These are phyloP conservation scores for Muraenolepis orangiensis DNA, from an alignment of 2,797 vertebrate species.

Conservation along the genomic window DNA sequence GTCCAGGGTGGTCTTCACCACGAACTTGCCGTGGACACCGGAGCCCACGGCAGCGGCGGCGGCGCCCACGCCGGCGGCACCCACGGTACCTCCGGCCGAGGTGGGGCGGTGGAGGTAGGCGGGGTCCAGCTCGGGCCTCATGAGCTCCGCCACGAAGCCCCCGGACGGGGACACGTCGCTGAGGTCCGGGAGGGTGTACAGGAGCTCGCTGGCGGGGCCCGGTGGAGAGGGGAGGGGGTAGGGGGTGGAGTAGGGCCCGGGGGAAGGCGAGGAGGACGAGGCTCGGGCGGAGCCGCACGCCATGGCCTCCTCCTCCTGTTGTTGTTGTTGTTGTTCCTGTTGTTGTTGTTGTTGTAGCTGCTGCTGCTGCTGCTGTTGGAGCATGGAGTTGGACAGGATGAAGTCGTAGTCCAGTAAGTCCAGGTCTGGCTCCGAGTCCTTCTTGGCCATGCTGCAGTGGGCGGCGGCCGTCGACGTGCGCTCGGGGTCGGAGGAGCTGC, in stretches of 20 bases:
- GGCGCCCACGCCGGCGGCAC: no score
- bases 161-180: conserved; percentile 91
- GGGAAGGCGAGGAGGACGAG: conserved; percentile 76
- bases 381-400: conserved; percentile 92
- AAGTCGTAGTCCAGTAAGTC: conserved; percentile 95
- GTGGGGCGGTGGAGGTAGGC: conserved; percentile 82
- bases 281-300: conserved; percentile 71
- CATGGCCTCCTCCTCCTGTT: conserved; percentile 61
- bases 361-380: conserved; percentile 81
- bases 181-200: conserved; percentile 87
- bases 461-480: conserved; percentile 49
- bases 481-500: conserved; percentile 69
- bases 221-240: conserved; percentile 79
- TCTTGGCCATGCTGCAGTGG: conserved; percentile 71
- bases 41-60: conserved; percentile 46
- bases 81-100: no score
- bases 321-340: not conserved
- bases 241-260: conserved; percentile 74
- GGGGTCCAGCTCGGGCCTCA: conserved; percentile 92
- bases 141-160: conserved; percentile 94
- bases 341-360: conserved; percentile 71
- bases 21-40: conserved; percentile 90
- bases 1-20: conserved; percentile 88
- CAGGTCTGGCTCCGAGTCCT: conserved; percentile 84
- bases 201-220: conserved; percentile 63